phyloP scores from a whole-genome alignment of 2,113 vertebrate species.

The Struthio camelus region DNA sequence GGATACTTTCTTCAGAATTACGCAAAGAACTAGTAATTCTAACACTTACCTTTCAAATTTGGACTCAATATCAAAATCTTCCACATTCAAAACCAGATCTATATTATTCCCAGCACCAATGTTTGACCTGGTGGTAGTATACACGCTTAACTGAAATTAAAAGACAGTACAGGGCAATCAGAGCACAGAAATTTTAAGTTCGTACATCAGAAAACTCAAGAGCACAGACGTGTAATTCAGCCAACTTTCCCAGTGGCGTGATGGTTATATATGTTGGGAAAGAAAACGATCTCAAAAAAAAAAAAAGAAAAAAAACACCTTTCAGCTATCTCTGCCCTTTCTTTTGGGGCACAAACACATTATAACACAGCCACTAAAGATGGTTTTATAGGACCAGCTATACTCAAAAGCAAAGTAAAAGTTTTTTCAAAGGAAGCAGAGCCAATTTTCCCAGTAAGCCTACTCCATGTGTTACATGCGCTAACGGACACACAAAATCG shows the following conservation, averaged over 20 bases:
- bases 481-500: fast-evolving
- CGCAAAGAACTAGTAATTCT: fast-evolving
- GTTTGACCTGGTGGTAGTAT: slow-evolving; percentile 85
- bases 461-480: fast-evolving
- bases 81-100: slow-evolving; percentile 90
- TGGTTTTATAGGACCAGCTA: fast-evolving
- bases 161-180: not conserved
- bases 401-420: fast-evolving
- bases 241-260: fast-evolving
- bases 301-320: fast-evolving
- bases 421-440: fast-evolving
- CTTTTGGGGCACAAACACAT: not conserved
- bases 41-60: slow-evolving; percentile 90
- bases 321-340: too few species aligned
- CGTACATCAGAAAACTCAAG: fast-evolving
- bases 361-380: fast-evolving
- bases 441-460: too few species aligned
- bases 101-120: slow-evolving; percentile 84
- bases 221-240: not conserved
- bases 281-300: fast-evolving
- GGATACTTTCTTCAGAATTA: not conserved
- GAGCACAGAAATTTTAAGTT: not conserved
- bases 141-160: slow-evolving; percentile 88
- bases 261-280: fast-evolving
- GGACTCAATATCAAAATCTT: slow-evolving; percentile 89